These are phyloP conservation scores for Eurois occulta DNA, from an alignment of 2,888 invertebrate species.

Conservation along the genomic window DNA sequence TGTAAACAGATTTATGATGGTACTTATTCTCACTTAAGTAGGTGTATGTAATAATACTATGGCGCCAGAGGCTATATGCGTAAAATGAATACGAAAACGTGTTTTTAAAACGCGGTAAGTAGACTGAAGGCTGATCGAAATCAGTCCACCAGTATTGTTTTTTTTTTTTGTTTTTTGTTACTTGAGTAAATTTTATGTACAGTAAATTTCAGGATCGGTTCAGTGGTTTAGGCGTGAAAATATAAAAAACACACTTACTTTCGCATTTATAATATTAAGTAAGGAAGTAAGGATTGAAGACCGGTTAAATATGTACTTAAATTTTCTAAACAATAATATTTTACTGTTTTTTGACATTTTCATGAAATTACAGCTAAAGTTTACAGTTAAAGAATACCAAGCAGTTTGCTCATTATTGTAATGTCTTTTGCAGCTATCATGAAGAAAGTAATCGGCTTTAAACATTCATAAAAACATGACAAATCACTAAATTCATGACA, in stretches of 20 bases:
- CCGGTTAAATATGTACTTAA: no score
- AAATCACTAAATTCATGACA: conserved; percentile 11
- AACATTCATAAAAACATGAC: background rate
- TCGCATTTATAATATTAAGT: no score
- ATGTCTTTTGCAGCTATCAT: background rate
- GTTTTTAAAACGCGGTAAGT: conserved; percentile 27
- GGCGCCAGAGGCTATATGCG: conserved; percentile 5
- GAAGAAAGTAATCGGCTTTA: conserved; percentile 27
- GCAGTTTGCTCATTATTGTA: background rate
- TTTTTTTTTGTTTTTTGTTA: no score
- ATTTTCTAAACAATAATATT: background rate
- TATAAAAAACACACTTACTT: no score
- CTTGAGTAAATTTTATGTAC: no score
- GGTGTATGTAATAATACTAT: background rate
- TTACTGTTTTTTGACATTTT: background rate
- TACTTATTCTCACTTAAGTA: conserved; percentile 6
- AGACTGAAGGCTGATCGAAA: background rate
- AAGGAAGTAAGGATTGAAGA: no score
- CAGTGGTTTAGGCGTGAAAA: no score
- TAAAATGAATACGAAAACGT: conserved; percentile 37
- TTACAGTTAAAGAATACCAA: background rate
- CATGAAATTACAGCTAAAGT: background rate
- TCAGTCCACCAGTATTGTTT: no score
- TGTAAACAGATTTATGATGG: conserved; percentile 37
- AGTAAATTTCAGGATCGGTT: no score